Percentiles rank a stretch among this genome's conserved stretches.
These are phyloP conservation scores for Orius laevigatus DNA, from an alignment of 1,140 invertebrate genomes.

Conservation along the genomic window DNA sequence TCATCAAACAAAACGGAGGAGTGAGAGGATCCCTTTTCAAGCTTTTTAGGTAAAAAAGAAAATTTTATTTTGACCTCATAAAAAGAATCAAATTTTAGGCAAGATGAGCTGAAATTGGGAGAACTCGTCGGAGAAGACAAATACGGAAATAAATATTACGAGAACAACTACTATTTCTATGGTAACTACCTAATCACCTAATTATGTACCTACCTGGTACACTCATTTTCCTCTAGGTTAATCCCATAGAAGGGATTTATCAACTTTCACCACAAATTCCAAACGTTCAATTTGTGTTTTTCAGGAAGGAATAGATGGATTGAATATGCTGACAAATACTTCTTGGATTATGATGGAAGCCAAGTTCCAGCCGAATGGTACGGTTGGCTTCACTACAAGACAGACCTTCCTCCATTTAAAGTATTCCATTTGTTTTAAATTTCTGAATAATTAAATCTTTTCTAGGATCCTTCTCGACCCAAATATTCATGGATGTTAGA, in stretches of 20 bases:
- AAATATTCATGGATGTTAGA: constrained; percentile 75
- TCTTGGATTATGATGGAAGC: constrained; percentile 83
- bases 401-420: constrained; percentile 50
- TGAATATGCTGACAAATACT: constrained; percentile 56
- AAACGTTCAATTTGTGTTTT: constrained; percentile 13
- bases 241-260: too few species aligned
- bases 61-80: constrained; percentile 25
- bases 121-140: constrained; percentile 81
- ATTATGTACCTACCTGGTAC: neutral
- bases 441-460: constrained; percentile 9
- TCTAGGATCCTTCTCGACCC: constrained; percentile 49
- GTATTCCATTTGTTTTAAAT: constrained; percentile 11
- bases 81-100: constrained; percentile 33
- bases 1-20: constrained; percentile 65
- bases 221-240: constrained; percentile 1
- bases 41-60: constrained; percentile 48
- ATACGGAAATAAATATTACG: constrained; percentile 92
- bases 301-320: constrained; percentile 84
- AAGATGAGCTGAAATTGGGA: constrained; percentile 76
- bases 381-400: constrained; percentile 73
- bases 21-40: constrained; percentile 46
- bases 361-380: constrained; percentile 86
- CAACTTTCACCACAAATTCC: too few species aligned
- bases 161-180: constrained; percentile 80
- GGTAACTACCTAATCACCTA: constrained; percentile 29